Percentiles rank a stretch among this genome's conserved stretches.
These are phyloP conservation scores for Alexandromys oeconomus DNA, from an alignment of 2,797 vertebrate genomes.

Conservation along the genomic window DNA sequence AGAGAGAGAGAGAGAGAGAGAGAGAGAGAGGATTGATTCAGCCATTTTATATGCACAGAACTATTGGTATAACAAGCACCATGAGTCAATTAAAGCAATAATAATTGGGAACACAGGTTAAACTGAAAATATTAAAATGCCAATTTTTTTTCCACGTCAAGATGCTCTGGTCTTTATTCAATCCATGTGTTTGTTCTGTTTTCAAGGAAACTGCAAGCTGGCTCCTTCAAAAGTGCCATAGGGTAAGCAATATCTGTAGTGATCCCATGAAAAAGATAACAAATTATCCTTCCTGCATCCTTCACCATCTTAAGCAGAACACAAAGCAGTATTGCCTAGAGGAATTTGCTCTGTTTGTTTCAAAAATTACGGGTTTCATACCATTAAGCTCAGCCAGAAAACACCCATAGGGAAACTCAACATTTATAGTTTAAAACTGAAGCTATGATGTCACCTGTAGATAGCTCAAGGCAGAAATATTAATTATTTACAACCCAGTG, in stretches of 20 bases:
- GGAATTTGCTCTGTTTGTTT: neutral
- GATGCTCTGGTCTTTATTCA: neutral
- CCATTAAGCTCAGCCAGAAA: neutral
- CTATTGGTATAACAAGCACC: neutral
- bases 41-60: neutral
- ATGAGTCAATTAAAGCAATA: constrained; percentile 1
- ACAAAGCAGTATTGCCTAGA: neutral
- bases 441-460: constrained; percentile 74
- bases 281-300: neutral
- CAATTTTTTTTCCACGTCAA: neutral
- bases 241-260: neutral
- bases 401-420: constrained; percentile 62
- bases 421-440: constrained; percentile 69
- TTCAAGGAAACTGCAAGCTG: neutral
- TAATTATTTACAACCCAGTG: constrained; percentile 82
- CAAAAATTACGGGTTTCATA: constrained; percentile 4
- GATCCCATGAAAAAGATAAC: neutral
- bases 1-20: no score
- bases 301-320: neutral
- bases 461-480: constrained; percentile 73
- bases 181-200: neutral
- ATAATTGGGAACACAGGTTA: constrained; percentile 52
- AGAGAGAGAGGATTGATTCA: neutral
- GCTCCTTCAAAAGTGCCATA: neutral
- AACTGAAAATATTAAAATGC: constrained; percentile 33